These are phyloP conservation scores for Grapholita molesta DNA, from an alignment of 1,140 invertebrate species.

Conservation along the genomic window DNA sequence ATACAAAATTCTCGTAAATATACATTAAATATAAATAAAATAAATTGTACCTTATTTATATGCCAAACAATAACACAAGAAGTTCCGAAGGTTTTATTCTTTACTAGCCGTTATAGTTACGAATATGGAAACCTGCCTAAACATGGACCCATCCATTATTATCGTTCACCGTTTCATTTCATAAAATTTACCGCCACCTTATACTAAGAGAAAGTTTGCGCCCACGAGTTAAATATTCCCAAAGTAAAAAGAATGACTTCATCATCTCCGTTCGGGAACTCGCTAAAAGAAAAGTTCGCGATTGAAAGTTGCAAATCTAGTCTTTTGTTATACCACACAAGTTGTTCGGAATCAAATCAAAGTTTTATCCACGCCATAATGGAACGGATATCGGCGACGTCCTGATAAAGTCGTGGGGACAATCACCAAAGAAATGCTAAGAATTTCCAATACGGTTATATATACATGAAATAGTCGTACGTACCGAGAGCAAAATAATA, in stretches of 20 bases:
- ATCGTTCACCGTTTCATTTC: not conserved
- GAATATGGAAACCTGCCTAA: not conserved
- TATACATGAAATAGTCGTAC: not conserved
- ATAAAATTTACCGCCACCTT: not conserved
- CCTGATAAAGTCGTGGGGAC: conserved; percentile 46
- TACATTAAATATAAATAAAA: too few relatives aligned
- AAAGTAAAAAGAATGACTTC: conserved; percentile 18
- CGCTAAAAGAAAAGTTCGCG: conserved; percentile 22
- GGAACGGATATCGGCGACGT: conserved; percentile 62
- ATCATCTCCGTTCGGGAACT: conserved; percentile 11
- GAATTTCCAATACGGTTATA: conserved; percentile 26
- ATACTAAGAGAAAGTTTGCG: not conserved
- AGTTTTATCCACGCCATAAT: conserved; percentile 72
- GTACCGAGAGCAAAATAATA: not conserved
- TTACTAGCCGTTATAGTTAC: not conserved
- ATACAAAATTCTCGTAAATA: too few relatives aligned
- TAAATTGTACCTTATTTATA: too few relatives aligned
- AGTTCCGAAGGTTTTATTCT: not conserved
- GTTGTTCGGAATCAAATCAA: conserved; percentile 69
- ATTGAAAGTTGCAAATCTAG: conserved; percentile 59
- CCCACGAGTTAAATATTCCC: conserved; percentile 6
- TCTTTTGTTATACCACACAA: conserved; percentile 59
- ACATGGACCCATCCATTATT: not conserved
- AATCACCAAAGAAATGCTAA: conserved; percentile 33
- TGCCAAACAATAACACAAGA: not conserved